phyloP scores from a whole-genome alignment of 2,888 invertebrate genomes.

The Lomographa bimaculata region DNA sequence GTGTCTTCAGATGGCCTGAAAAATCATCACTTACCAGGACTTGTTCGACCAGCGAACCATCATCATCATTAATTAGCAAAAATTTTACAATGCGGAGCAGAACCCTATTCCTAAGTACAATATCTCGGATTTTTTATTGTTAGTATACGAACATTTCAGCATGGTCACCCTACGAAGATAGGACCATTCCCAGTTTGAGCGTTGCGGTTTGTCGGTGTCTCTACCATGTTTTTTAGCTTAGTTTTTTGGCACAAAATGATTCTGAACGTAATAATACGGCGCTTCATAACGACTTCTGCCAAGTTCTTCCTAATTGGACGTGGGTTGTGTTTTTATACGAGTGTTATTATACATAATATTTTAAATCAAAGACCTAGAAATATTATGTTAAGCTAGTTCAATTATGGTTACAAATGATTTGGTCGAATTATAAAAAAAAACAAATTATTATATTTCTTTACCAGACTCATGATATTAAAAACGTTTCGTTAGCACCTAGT shows the following conservation, averaged over 20 bases:
- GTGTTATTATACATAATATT: too few relatives aligned
- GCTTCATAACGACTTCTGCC: conserved; percentile 38
- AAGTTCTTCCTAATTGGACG: conserved; percentile 38
- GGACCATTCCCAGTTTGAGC: conserved; percentile 6
- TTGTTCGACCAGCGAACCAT: too few relatives aligned
- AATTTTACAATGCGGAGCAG: too few relatives aligned
- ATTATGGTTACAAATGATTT: conserved; percentile 21
- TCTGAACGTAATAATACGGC: conserved; percentile 36
- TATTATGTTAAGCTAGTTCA: conserved; percentile 23
- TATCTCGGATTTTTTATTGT: too few relatives aligned
- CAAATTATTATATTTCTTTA: conserved; percentile 9
- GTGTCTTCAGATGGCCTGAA: too few relatives aligned
- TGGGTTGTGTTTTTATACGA: conserved; percentile 43
- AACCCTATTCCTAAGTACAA: too few relatives aligned
- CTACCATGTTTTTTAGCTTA: conserved; percentile 16
- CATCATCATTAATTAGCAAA: too few relatives aligned
- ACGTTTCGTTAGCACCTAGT: too few relatives aligned
- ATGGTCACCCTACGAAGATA: conserved; percentile 14
- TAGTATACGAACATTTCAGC: too few relatives aligned
- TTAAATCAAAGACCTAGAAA: too few relatives aligned
- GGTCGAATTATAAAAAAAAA: conserved; percentile 15
- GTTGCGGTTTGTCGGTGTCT: conserved; percentile 22
- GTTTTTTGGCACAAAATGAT: conserved; percentile 37
- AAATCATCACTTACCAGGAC: too few relatives aligned
- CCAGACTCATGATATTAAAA: not conserved